Evolutionary conservation across 2,113 vertebrate genomes (phyloP).

Genomic region (Leptodactylus fuscus): DNA sequence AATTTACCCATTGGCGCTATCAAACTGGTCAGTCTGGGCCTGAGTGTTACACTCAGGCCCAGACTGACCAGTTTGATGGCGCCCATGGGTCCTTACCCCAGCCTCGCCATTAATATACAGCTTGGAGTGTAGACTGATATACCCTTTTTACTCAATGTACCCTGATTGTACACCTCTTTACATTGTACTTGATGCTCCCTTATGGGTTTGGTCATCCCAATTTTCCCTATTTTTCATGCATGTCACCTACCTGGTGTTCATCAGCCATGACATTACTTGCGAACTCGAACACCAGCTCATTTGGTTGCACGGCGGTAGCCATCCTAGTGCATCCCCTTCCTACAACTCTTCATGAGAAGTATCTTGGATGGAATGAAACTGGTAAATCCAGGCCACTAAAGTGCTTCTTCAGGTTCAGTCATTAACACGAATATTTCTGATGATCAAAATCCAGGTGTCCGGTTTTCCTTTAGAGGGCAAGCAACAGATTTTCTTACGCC

Average conservation of each 20-base stretch:
- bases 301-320: constrained; percentile 87
- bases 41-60: too few species aligned
- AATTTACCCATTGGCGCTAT: neutral
- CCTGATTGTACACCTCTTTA: neutral
- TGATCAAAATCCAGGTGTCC: constrained; percentile 23
- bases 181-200: neutral
- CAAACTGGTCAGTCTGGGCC: neutral
- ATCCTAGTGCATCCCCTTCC: constrained; percentile 79
- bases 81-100: neutral
- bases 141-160: too few species aligned
- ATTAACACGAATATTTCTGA: constrained; percentile 3
- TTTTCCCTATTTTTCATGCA: too few species aligned
- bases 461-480: constrained; percentile 62
- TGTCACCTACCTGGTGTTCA: constrained; percentile 81
- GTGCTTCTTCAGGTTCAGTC: constrained; percentile 5
- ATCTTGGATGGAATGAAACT: constrained; percentile 10
- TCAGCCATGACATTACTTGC: constrained; percentile 89
- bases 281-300: constrained; percentile 92
- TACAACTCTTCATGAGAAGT: constrained; percentile 76
- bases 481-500: constrained; percentile 60
- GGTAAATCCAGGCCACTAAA: neutral
- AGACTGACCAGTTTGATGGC: neutral
- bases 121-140: too few species aligned
- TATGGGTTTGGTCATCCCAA: too few species aligned
- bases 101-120: neutral